Evolutionary conservation across 2,888 invertebrate genomes (phyloP).

Genomic region (Drosophila diplacantha): DNA sequence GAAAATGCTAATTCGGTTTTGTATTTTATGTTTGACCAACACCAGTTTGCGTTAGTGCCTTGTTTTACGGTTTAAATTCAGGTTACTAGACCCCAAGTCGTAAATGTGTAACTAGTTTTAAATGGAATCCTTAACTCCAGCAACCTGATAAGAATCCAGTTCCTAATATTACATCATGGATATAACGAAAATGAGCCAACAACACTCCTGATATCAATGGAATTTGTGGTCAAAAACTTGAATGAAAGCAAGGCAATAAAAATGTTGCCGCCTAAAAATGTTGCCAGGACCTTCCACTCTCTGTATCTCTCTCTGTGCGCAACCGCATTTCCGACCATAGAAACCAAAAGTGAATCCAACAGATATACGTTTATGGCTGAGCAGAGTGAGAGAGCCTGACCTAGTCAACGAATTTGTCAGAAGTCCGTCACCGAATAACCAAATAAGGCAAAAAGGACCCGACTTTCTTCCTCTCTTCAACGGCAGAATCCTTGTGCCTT

Average conservation of each 20-base stretch:
- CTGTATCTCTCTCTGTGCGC: constrained; percentile 38
- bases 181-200: not conserved
- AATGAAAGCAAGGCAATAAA: constrained; percentile 3
- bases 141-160: constrained; percentile 1
- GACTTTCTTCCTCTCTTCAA: constrained; percentile 22
- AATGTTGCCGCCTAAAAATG: constrained; percentile 41
- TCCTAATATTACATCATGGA: constrained; percentile 10
- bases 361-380: not conserved
- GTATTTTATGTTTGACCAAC: not conserved
- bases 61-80: not conserved
- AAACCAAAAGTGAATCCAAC: constrained; percentile 42
- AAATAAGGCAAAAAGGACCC: constrained; percentile 45
- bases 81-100: constrained; percentile 5
- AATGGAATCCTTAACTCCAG: not conserved
- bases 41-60: not conserved
- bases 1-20: not conserved
- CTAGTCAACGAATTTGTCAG: constrained; percentile 60
- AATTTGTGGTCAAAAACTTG: not conserved
- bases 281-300: constrained; percentile 23
- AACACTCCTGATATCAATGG: not conserved
- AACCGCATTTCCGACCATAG: constrained; percentile 35
- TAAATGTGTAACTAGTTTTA: not conserved
- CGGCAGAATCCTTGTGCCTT: constrained; percentile 7
- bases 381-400: constrained; percentile 63
- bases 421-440: constrained; percentile 49